Base-by-base conservation (phyloP, 1,140 invertebrate species). In the Eriosoma lanigerum region DNA sequence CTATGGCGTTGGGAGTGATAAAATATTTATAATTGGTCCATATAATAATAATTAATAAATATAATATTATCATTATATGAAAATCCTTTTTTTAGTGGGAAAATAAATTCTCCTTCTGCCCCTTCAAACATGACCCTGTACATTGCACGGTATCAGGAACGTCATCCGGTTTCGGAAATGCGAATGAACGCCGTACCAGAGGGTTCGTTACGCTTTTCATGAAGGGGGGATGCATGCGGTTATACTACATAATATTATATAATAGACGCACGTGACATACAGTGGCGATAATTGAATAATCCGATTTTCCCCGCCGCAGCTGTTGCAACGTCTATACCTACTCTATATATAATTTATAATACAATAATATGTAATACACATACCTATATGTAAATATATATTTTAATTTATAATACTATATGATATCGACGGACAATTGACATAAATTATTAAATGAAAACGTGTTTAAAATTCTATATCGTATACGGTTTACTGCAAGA, bases 201-300 rank as follows among this genome's bases (percentile, higher is more conserved):
- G 32, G 32, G 32, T 38, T 38, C 32, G 32, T 38, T 38, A 8
- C 32, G 60, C 26, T 62, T 62, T 62, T 62, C 60, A 12, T 44
- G 6, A 10, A 66, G 32, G 32, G 64, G 24, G 38, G 19, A 38
- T n/a, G n/a, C n/a, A 38, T 38, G 32, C 32, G 32, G n/a, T n/a
- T n/a, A n/a, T n/a, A n/a, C n/a, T n/a, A n/a, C n/a, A 38, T 38
- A 38, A 38, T 38, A 8, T 38, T 15, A 62, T 58, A 60, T 32
- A n/a, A n/a, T n/a, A n/a, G n/a, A 2, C 19, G 50, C 24, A 1
- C 13, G 46, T 8, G 66, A 24, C 46, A 50, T 44, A 68, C 66
- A 8, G 32, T 38, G 21, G 46, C 46, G 66, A 50, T 26, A 48
- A 26, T 29, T 70, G 46, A 70, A 50, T 70, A 70, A 70, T 70